Base-by-base conservation (phyloP, 2,797 vertebrate species). In the Hoplostethus atlanticus region DNA sequence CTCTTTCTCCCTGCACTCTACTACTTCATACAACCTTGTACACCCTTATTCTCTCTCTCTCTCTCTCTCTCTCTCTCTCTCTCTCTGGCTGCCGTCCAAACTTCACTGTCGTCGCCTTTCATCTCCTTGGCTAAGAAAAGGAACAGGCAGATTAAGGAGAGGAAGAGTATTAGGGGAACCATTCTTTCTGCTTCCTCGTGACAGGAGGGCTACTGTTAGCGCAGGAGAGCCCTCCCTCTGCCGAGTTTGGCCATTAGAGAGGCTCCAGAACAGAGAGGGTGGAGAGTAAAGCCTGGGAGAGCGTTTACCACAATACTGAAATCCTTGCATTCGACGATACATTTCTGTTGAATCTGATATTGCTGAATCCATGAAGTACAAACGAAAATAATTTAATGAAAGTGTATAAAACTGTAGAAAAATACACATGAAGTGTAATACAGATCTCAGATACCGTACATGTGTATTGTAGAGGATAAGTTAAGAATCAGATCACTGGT, bases 111-210 rank as follows among this genome's bases (percentile, higher is more conserved):
- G 51, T 70, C 65, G 54, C 60, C 80, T 90, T 89, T 90, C 83
- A 92, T 92, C 87, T 90, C 80, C 63, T 55, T 40, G 80, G 64
- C 71, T 71, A 68, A 84, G 73, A 84, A 84, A 79, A 21, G 77
- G 76, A 91, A 81, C 68, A 76, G 81, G 67, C 77, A 85, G 87
- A 88, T 87, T 89, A 89, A 70, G 65, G 68, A 77, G 81, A 84
- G 76, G 80, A 83, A 79, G 78, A 78, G 81, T 77, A 85, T 88
- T 80, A 85, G 67, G 67, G 62, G 80, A 83, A 81, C 63, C 76
- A 70, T 89, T 89, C 80, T 84, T 88, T 84, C 71, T 80, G 60
- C 65, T 73, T 80, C 77, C 81, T 56, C 74, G 71, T 87, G 83
- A 81, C 58, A 61, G 63, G 67, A 65, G 71, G 74, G 79, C 84